phyloP scores from a whole-genome alignment of 2,888 invertebrate genomes.

The Macrophya annulata region DNA sequence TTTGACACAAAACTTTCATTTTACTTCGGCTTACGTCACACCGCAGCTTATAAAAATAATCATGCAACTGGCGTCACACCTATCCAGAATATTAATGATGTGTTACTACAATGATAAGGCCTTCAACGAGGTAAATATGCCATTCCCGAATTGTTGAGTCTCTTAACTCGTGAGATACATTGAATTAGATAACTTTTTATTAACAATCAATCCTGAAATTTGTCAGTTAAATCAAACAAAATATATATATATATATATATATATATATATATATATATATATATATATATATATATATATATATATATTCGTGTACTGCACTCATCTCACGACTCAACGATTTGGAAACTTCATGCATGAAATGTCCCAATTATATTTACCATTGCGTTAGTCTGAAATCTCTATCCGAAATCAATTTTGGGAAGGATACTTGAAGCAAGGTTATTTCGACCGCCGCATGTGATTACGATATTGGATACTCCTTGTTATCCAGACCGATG shows the following conservation, averaged over 20 bases:
- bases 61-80: not conserved
- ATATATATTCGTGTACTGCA: not conserved
- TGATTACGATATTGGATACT: constrained; percentile 14
- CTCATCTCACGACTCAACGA: not conserved
- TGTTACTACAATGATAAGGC: constrained; percentile 39
- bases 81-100: constrained; percentile 16
- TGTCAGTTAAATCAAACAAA: not conserved
- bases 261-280: not conserved
- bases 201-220: not conserved
- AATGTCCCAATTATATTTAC: not conserved
- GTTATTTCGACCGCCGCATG: not conserved
- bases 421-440: not conserved
- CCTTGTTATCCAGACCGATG: not conserved
- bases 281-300: not conserved
- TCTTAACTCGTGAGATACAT: not conserved
- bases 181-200: not conserved
- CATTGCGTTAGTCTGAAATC: not conserved
- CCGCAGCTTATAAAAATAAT: not conserved
- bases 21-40: not conserved
- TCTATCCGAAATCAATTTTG: not conserved
- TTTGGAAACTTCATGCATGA: not conserved
- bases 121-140: constrained; percentile 31
- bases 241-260: no score
- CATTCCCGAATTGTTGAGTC: not conserved
- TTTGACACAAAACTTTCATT: not conserved